Evolutionary conservation across 2,113 vertebrate genomes (phyloP), one percentile per base, ranked within the genome.

Genomic region (Eira barbara): DNA sequence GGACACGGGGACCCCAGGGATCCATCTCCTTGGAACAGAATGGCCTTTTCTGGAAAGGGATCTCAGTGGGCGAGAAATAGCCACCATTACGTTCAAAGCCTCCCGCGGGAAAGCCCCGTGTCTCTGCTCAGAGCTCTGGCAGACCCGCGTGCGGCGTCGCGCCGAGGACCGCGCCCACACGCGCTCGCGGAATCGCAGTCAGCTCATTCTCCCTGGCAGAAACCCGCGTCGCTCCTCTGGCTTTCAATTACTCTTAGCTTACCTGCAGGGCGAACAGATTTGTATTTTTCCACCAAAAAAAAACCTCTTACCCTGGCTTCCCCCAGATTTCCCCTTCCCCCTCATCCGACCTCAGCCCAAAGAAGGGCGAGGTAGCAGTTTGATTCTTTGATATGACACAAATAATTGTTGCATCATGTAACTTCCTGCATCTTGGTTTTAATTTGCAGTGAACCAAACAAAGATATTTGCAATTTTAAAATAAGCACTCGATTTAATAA

Each of bases 401-500:
- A 98, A 98, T 99, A 98, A 98, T 98, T 98, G 98, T 98, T 98
- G 98, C 98, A 98, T 98, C 98, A 89, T 98, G 98, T 98, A 98
- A 98, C 98, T 99, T 98, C 98, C 98, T 98, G 98, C 93, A 98
- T 98, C 97, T 98, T 96, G 98, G 98, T 98, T 98, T 99, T 99
- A 98, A 99, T 99, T 99, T 98, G 98, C 98, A 98, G 98, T 55
- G 98, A 99, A 98, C 98, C 98, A 99, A 99, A 98, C 98, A 99
- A 99, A 99, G 98, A 98, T 98, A 98, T 98, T 98, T 98, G 98
- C 98, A 98, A 98, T 98, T 98, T 98, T 98, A 95, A 99, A 99
- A 99, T 98, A 98, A 99, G 98, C 98, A 97, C 97, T 98, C 97
- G 95, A 93, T 98, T 98, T 99, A 99, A 99, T 99, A 99, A 99